Base-by-base conservation (phyloP, 2,888 invertebrate species). In the Cryptus viduatorius region DNA sequence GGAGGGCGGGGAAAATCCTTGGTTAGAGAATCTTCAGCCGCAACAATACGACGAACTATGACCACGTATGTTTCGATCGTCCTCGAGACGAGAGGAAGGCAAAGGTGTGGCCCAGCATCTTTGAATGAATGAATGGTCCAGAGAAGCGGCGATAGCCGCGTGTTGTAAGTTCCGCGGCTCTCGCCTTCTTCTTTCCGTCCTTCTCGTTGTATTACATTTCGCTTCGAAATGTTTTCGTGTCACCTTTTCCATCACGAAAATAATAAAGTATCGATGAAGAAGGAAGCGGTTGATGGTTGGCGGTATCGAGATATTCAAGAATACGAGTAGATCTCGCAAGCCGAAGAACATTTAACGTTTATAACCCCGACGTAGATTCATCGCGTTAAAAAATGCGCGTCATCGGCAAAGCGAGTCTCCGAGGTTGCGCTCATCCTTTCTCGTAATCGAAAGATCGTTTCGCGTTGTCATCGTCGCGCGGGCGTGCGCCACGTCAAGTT, bases 81-180 rank as follows among this genome's bases (percentile, higher is more conserved):
- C 68, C 78, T 42, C 46, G 24, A n/a, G 56, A 59, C 53, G 44
- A 83, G 76, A 56, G 79, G 77, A 37, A 37, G 37, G 56, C 67
- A 82, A 87, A 90, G 91, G 91, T 89, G 91, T 88, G 89, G 86
- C 88, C 19, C 65, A 65, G 68, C 61, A 85, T 83, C 81, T 82
- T 76, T 71, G 86, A 84, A 86, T 88, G 88, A 89, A 87, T 88
- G 88, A 87, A 88, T 29, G 29, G 24, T 12, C 12, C 59, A 24
- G 12, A 59, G 59, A 56, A 64, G 67, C 37, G 7, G 37, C 4
- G 3, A 37, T 37, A 53, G 46, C 53, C 64, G 14, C 50, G 46
- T 10, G 64, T 53, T 24, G 31, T 42, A 64, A 44, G 46, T 8
- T 24, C 29, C 44, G 44, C 31, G 53, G 37, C 37, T 31, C 19